Evolutionary conservation across 2,888 invertebrate species (phyloP).

Genomic region (Ischnura elegans): DNA sequence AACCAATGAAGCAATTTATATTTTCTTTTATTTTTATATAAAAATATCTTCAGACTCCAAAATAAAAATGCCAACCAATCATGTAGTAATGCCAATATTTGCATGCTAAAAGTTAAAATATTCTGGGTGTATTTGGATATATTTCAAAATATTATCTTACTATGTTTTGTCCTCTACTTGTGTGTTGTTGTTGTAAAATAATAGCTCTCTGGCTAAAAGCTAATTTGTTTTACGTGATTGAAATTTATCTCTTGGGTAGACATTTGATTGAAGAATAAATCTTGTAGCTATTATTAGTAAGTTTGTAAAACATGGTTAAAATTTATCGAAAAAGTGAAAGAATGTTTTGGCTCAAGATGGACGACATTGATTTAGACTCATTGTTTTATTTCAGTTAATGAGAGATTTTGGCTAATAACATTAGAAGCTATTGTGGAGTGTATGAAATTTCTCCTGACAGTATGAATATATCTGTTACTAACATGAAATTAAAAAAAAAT

Average conservation of each 20-base stretch:
- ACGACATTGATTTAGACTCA: background rate
- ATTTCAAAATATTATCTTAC: background rate
- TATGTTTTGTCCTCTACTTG: background rate
- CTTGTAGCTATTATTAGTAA: background rate
- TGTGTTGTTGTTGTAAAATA: background rate
- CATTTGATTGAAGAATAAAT: background rate
- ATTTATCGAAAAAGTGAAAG: background rate
- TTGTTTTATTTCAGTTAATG: background rate
- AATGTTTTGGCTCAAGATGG: background rate
- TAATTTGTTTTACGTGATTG: background rate
- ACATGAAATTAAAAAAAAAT: background rate
- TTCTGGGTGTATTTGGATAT: background rate
- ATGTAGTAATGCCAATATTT: background rate
- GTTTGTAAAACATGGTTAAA: background rate
- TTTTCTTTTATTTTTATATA: conserved; percentile 22
- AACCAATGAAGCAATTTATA: conserved; percentile 23
- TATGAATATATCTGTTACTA: conserved; percentile 25
- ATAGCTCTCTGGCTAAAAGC: conserved; percentile 30
- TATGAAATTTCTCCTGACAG: background rate
- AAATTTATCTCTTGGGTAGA: background rate
- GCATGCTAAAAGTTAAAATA: background rate
- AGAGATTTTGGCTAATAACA: background rate
- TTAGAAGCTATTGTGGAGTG: background rate
- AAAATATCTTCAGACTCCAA: background rate
- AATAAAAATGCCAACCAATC: background rate